Evolutionary conservation across 1,140 invertebrate species (phyloP), one percentile per base, ranked within the genome.

Genomic region (Drosophila equinoxialis): DNA sequence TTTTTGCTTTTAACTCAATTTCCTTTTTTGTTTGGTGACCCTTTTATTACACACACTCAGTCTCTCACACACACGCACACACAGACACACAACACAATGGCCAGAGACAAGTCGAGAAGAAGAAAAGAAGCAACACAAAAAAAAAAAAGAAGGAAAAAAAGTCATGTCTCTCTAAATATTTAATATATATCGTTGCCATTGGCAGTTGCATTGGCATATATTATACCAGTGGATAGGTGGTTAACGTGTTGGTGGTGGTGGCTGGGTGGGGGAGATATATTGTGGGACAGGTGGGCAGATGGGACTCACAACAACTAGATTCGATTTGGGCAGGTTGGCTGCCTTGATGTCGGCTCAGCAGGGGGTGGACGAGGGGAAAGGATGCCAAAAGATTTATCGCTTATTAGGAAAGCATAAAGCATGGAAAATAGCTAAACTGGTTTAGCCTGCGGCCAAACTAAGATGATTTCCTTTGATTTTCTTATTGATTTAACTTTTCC

Each of bases 181-280:
- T 78, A 86, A 86, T 85, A 86, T 69, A 69, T 79, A 76, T 79
- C 67, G 67, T 68, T 79, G 69, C 70, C 76, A 82, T 67, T 82
- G 79, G 75, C 79, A 87, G 74, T 68, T 79, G 71, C 59, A 59
- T 65, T 42, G 37, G 60, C 54, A 59, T 59, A 59, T 37, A 59
- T 59, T 59, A 59, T 59, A 59, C 57, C 30, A 59, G 14, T 17
- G 33, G 33, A 37, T 39, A 20, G 30, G 57, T 59, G 35, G 30
- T 59, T 37, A 11, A 10, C 6, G 17, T 20, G 45, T 8, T 23
- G 17, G 17, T 30, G 8, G n/a, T 4, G 14, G 7, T 7, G 42
- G 2, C 0, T 2, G 17, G 6, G 45, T 1, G 8, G 4, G 17
- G 17, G 8, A 20, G 17, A 17, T 6, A 51, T 51, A 51, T 51